These are phyloP conservation scores for Tolmerus cingulatus DNA, from an alignment of 2,888 invertebrate genomes.

Conservation along the genomic window DNA sequence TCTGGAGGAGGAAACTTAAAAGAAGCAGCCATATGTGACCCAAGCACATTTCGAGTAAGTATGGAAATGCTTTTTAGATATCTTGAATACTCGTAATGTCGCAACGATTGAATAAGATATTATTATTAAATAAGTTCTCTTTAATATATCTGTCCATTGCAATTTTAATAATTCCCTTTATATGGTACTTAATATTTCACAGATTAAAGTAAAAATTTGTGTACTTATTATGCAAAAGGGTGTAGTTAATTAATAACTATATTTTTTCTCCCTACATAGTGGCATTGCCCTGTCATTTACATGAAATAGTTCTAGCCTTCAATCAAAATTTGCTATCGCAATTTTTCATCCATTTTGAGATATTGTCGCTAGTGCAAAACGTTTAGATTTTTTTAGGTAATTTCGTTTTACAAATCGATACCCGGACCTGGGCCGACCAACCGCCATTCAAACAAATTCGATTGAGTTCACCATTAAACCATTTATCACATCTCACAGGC, in stretches of 20 bases:
- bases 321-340: not conserved
- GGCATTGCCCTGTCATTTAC: not conserved
- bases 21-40: not conserved
- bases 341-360: not conserved
- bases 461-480: conserved; percentile 22
- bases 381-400: conserved; percentile 1
- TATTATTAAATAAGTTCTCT: not conserved
- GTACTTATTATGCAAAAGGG: too few relatives aligned
- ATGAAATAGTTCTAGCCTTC: not conserved
- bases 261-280: not conserved
- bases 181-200: too few relatives aligned
- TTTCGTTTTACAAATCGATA: conserved; percentile 11
- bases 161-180: too few relatives aligned
- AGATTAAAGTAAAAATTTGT: too few relatives aligned
- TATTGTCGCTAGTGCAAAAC: not conserved
- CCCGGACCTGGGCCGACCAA: not conserved
- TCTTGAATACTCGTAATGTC: not conserved
- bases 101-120: not conserved
- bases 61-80: not conserved
- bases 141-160: too few relatives aligned
- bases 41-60: too few relatives aligned
- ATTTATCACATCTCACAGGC: conserved; percentile 11
- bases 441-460: conserved; percentile 23
- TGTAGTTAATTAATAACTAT: too few relatives aligned
- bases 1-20: not conserved